phyloP scores from a whole-genome alignment of 1,140 invertebrate species.

The Drosophila grimshawi region DNA sequence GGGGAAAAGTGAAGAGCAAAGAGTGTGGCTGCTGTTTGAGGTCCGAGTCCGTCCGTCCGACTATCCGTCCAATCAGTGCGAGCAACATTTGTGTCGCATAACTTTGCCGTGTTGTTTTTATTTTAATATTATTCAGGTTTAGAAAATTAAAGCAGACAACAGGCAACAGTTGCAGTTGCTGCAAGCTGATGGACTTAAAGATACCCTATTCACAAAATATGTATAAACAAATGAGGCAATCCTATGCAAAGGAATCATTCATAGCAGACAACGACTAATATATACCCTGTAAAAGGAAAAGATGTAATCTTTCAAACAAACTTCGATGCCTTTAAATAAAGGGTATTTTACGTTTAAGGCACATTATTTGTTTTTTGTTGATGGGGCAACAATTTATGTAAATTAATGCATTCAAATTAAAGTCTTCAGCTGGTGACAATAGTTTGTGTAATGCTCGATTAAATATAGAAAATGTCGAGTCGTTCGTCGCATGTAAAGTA shows the following conservation, averaged over 20 bases:
- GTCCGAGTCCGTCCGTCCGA: no score
- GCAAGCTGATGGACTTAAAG: neutral
- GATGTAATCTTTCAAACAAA: no score
- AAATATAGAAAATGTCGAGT: conserved; percentile 44
- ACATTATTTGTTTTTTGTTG: neutral
- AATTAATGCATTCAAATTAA: conserved; percentile 14
- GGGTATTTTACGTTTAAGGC: no score
- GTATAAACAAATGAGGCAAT: neutral
- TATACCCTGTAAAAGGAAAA: neutral
- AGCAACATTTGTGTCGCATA: conserved; percentile 68
- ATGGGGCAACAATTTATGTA: neutral
- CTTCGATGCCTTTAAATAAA: no score
- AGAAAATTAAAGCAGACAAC: conserved; percentile 4
- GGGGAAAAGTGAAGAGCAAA: neutral
- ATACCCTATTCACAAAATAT: conserved; percentile 10
- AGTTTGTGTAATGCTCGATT: conserved; percentile 59
- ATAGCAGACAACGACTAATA: no score
- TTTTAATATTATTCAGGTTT: conserved; percentile 47
- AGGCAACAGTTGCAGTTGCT: neutral
- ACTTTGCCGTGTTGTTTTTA: conserved; percentile 57
- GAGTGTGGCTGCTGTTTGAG: neutral
- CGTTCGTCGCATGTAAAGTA: conserved; percentile 22
- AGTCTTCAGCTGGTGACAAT: conserved; percentile 17
- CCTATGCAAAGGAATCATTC: no score
- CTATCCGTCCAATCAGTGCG: conserved; percentile 31